These are phyloP conservation scores for Atta texana DNA, from an alignment of 1,140 invertebrate species.

Conservation along the genomic window DNA sequence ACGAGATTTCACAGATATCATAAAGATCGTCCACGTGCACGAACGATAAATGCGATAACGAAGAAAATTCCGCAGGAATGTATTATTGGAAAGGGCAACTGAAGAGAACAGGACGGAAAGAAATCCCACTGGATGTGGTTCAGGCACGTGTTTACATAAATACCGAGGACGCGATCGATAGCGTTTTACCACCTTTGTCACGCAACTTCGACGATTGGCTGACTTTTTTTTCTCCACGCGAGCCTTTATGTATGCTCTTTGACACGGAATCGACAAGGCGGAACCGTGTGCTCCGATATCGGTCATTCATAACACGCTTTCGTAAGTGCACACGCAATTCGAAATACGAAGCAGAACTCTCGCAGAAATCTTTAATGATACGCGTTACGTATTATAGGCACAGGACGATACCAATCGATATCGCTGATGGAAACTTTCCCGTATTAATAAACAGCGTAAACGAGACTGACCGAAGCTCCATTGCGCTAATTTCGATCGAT, in stretches of 20 bases:
- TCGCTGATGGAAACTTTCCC: neutral
- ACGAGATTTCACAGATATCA: neutral
- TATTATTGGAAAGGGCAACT: neutral
- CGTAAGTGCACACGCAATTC: neutral
- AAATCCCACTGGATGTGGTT: neutral
- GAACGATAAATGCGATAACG: constrained; percentile 14
- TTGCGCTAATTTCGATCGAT: neutral
- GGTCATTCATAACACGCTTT: neutral
- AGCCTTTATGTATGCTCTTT: neutral
- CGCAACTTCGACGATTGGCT: constrained; percentile 67
- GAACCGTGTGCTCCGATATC: constrained; percentile 28
- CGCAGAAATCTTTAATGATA: constrained; percentile 43
- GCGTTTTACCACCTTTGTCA: constrained; percentile 62
- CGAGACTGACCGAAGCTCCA: neutral
- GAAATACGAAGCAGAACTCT: neutral
- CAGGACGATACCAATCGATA: neutral
- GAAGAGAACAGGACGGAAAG: neutral
- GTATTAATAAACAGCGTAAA: no score
- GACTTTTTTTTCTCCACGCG: constrained; percentile 33
- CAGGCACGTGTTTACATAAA: constrained; percentile 55
- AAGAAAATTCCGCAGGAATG: constrained; percentile 1
- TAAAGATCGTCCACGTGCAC: constrained; percentile 8
- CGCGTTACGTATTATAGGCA: neutral
- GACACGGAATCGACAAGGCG: constrained; percentile 52
- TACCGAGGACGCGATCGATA: constrained; percentile 50